Evolutionary conservation across 2,797 vertebrate species (phyloP).

Genomic region (Sebastes ruberrimus): DNA sequence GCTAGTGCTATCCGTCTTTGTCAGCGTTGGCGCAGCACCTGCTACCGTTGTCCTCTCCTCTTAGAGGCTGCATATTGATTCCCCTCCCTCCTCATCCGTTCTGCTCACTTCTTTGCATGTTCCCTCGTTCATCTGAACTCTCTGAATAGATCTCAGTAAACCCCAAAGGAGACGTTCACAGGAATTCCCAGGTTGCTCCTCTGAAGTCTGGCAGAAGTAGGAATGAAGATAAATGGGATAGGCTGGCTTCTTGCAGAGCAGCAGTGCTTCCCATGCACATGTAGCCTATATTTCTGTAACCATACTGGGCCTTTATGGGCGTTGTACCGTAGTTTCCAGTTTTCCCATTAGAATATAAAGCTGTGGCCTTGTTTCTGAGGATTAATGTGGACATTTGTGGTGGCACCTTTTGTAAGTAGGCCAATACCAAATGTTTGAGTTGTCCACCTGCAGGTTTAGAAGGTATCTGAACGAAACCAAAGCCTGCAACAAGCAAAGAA

Average conservation of each 20-base stretch:
- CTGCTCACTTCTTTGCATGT: slow-evolving; percentile 10
- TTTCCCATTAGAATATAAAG: not conserved
- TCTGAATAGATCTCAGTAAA: slow-evolving; percentile 43
- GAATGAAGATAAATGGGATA: slow-evolving; percentile 46
- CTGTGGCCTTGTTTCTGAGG: slow-evolving; percentile 29
- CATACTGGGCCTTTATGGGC: not conserved
- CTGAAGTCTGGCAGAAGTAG: slow-evolving; percentile 29
- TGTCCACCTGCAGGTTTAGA: not conserved
- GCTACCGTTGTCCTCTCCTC: slow-evolving; percentile 42
- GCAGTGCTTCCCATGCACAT: not conserved
- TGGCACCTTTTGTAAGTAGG: slow-evolving; percentile 5
- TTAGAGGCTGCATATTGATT: slow-evolving; percentile 63
- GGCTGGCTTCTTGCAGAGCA: slow-evolving; percentile 2
- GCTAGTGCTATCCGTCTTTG: slow-evolving; percentile 42
- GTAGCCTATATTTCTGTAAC: not conserved
- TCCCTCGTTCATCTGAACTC: slow-evolving; percentile 43
- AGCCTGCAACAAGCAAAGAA: not conserved
- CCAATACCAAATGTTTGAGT: not conserved
- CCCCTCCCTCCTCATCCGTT: slow-evolving; percentile 41
- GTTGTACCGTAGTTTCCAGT: not conserved
- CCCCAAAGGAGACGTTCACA: slow-evolving; percentile 36
- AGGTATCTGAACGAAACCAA: not conserved
- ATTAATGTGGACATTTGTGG: not conserved
- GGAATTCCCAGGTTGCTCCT: slow-evolving; percentile 42
- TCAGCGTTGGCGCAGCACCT: slow-evolving; percentile 48